Evolutionary conservation across 64 coral and sea anemone genomes (phyloP).

Genomic region (Acropora yongei): DNA sequence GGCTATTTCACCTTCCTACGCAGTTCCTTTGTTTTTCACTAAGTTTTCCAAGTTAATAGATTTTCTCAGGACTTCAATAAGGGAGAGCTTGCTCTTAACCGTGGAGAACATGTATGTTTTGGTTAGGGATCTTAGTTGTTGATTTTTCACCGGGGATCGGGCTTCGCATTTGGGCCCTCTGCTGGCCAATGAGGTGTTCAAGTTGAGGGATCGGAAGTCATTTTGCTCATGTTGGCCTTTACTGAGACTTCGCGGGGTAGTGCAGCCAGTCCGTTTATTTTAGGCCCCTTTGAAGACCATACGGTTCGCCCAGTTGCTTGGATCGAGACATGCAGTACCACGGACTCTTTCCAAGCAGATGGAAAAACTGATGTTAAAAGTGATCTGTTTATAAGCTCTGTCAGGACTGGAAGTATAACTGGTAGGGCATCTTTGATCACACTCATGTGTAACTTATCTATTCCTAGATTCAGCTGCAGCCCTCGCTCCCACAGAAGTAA

Average conservation of each 20-base stretch:
- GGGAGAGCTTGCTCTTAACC: neutral
- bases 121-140: constrained; percentile 61
- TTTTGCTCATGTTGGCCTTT: constrained; percentile 33
- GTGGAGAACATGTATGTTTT: constrained; percentile 47
- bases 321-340: neutral
- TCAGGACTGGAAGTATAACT: no score
- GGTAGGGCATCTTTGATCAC: no score
- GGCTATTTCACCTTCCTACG: constrained; percentile 27
- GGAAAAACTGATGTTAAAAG: no score
- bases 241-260: constrained; percentile 35
- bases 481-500: no score
- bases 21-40: constrained; percentile 34
- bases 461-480: no score
- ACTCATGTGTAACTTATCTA: no score
- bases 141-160: constrained; percentile 67
- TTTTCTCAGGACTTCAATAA: neutral
- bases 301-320: constrained; percentile 47
- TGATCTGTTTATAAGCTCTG: no score
- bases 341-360: no score
- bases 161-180: constrained; percentile 61
- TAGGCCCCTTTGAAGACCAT: constrained; percentile 9
- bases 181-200: neutral
- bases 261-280: constrained; percentile 4
- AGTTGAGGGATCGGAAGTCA: constrained; percentile 20
- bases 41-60: constrained; percentile 34